Conservation (phyloP, 35 echinoderm and acorn worm genomes). For the Apostichopus japonicus region DNA sequence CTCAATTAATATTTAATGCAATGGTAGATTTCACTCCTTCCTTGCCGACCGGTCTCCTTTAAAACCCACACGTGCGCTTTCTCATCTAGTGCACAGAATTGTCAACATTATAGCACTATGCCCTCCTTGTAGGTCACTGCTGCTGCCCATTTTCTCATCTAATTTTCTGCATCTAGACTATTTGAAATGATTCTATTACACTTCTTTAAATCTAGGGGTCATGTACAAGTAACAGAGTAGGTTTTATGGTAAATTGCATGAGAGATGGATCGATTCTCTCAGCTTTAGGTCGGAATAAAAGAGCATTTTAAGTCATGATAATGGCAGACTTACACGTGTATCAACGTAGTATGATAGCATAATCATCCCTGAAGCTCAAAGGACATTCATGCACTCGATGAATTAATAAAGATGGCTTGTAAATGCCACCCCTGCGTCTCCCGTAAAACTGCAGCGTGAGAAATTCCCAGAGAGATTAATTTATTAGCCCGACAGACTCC, state of each 20-base stretch:
- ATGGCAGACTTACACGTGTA: background rate
- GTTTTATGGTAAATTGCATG: background rate
- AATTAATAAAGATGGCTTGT: conserved; percentile 6
- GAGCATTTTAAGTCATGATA: background rate
- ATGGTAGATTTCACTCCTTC: too few relatives aligned
- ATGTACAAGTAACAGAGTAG: too few relatives aligned
- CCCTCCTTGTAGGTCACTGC: too few relatives aligned
- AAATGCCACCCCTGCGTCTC: conserved; percentile 4
- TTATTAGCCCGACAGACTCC: conserved; percentile 41
- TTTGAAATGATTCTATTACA: too few relatives aligned
- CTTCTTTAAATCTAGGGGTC: too few relatives aligned
- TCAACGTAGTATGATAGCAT: background rate
- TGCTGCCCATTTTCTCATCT: too few relatives aligned
- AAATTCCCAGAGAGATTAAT: conserved; percentile 42
- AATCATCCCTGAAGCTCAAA: background rate
- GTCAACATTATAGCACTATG: too few relatives aligned
- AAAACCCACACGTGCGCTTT: too few relatives aligned
- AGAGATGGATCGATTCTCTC: background rate
- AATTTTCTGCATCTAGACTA: too few relatives aligned
- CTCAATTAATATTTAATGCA: too few relatives aligned
- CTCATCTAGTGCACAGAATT: too few relatives aligned
- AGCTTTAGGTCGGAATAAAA: background rate
- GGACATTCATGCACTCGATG: background rate
- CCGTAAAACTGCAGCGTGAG: conserved; percentile 8
- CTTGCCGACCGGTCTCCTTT: too few relatives aligned